Evolutionary conservation across 2,113 vertebrate species (phyloP).

Genomic region (Megaptera novaeangliae): DNA sequence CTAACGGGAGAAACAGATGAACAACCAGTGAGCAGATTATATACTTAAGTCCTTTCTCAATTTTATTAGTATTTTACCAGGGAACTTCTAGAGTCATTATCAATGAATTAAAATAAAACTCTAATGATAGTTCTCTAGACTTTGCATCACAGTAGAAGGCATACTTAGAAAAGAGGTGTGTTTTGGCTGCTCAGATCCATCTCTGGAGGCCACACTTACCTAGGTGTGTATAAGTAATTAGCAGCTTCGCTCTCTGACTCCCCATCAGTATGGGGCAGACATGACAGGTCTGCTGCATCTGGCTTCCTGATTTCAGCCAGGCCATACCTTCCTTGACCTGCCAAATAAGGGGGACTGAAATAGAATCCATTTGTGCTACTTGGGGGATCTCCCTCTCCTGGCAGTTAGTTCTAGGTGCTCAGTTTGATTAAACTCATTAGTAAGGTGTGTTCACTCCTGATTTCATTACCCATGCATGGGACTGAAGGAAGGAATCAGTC

Average conservation of each 20-base stretch:
- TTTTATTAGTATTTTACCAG: background rate
- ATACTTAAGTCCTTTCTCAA: background rate
- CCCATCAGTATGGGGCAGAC: background rate
- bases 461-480: background rate
- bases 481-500: background rate
- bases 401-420: background rate
- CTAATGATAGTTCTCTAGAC: background rate
- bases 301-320: background rate
- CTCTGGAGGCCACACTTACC: background rate
- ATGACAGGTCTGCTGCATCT: background rate
- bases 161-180: background rate
- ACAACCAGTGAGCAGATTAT: background rate
- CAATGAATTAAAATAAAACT: background rate
- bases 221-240: background rate
- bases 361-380: background rate
- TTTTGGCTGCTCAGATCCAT: background rate
- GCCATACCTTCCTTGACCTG: background rate
- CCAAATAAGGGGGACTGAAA: background rate
- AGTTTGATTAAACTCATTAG: conserved; percentile 36
- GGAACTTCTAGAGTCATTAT: background rate
- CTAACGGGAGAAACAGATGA: background rate
- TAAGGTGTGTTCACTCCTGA: background rate
- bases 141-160: background rate
- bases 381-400: background rate
- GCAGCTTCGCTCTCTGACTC: background rate